Evolutionary conservation across 2,888 invertebrate genomes (phyloP).

Genomic region (Pyrrhosoma nymphula): DNA sequence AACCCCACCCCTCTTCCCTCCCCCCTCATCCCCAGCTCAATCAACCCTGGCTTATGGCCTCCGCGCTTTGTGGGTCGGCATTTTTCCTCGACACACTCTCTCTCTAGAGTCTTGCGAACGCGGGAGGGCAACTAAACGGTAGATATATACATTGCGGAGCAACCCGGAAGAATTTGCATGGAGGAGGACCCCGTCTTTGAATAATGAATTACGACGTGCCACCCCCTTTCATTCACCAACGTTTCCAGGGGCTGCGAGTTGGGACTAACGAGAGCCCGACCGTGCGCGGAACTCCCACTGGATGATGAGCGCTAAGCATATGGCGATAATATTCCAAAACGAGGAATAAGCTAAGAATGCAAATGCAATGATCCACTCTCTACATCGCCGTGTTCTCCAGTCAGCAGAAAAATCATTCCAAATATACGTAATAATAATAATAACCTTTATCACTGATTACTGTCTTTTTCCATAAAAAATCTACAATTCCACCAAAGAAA

Average conservation of each 20-base stretch:
- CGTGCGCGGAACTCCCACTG: neutral
- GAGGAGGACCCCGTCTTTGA: neutral
- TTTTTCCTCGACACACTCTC: neutral
- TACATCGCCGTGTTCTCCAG: no score
- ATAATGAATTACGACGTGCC: neutral
- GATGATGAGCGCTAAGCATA: neutral
- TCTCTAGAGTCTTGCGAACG: neutral
- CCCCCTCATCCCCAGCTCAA: no score
- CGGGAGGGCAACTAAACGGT: neutral
- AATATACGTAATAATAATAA: no score
- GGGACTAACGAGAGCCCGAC: neutral
- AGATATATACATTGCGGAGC: neutral
- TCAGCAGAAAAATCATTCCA: no score
- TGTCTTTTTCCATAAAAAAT: no score
- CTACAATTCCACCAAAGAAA: no score
- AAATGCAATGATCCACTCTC: no score
- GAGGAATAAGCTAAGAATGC: no score
- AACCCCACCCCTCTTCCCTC: no score
- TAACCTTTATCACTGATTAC: no score
- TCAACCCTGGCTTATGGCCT: no score
- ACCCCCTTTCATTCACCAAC: neutral
- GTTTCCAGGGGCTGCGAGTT: neutral
- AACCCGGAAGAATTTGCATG: constrained; percentile 12
- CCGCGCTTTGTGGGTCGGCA: no score
- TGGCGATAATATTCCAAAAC: neutral